These are phyloP conservation scores for Steinernema carpocapsae DNA, from an alignment of 2,888 invertebrate genomes.

Conservation along the genomic window DNA sequence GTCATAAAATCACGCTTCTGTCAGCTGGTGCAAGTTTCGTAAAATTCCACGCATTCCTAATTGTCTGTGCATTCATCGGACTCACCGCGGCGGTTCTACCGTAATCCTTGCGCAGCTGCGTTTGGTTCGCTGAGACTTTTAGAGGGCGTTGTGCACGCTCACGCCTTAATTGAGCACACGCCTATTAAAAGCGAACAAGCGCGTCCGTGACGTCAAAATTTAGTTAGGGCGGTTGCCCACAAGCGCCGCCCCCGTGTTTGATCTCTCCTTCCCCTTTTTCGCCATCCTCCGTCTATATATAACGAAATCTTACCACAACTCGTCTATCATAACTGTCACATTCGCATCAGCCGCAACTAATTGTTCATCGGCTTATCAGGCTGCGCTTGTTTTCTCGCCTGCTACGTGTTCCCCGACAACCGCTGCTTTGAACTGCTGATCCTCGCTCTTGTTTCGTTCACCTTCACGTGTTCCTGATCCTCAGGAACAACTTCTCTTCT, in stretches of 20 bases:
- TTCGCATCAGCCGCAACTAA: slow-evolving; percentile 32
- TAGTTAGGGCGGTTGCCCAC: slow-evolving; percentile 26
- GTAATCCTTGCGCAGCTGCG: background rate
- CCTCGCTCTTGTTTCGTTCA: background rate
- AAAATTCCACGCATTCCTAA: slow-evolving; percentile 23
- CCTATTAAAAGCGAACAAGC: slow-evolving; percentile 33
- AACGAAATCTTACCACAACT: slow-evolving; percentile 34
- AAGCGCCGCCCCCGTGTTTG: slow-evolving; percentile 32
- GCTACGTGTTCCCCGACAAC: slow-evolving; percentile 15
- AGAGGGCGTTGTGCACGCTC: slow-evolving; percentile 27
- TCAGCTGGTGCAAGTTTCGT: background rate
- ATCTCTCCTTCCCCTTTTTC: slow-evolving; percentile 33
- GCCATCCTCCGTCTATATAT: slow-evolving; percentile 34
- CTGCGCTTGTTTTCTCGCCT: slow-evolving; percentile 22
- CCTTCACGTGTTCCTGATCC: background rate
- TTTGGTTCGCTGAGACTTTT: background rate
- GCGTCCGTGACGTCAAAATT: slow-evolving; percentile 31
- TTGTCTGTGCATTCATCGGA: slow-evolving; percentile 5
- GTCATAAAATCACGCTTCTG: background rate
- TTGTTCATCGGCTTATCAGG: slow-evolving; percentile 31
- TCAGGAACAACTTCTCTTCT: too few species aligned
- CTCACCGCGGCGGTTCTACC: slow-evolving; percentile 18
- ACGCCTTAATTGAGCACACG: background rate
- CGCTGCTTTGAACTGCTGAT: background rate
- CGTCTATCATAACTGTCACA: slow-evolving; percentile 35